Base-by-base conservation (phyloP, 1,140 invertebrate genomes). In the Drosophila ercepeae region DNA sequence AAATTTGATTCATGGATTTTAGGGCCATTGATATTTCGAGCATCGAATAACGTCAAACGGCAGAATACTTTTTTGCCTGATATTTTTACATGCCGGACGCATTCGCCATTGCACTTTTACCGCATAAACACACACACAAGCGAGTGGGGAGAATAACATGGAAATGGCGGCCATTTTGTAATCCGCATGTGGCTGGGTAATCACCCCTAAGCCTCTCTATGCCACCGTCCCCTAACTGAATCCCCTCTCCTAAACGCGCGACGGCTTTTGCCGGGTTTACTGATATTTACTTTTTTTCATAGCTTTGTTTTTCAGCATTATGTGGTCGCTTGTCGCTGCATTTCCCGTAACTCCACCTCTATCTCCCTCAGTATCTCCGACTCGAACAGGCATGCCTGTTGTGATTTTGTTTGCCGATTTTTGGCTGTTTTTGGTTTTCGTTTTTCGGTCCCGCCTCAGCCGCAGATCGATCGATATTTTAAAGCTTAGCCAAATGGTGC, bases 91-190 rank as follows among this genome's bases (percentile, higher is more conserved):
- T 21, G 27, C 48, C 34, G 25, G 25, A 52, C 45, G 69, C 58
- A 64, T 27, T 69, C 49, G 7, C 58, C 71, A 72, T 64, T 83
- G 79, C 79, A 86, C 75, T 86, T 82, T 86, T 86, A 86, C 75
- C 70, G 54, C 78, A 74, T 52, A 82, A 64, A 54, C 46, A 63
- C 49, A 32, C 13, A 32, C 19, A 16, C 16, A 32, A 9, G n/a
- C 14, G 1, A 25, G 23, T 29, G 32, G 52, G 21, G 48, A 44
- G 59, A 53, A 72, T 44, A 86, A 61, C 73, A 83, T 55, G 74
- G 82, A 86, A 82, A 78, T 86, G 77, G 82, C 82, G 60, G 82
- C 82, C 77, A 86, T 88, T 86, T 88, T 88, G 82, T 88, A 88
- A 88, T 88, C 82, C 83, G 82, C 77, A 78, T 88, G 82, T 79